These are phyloP conservation scores for Semaprochilodus insignis DNA, from an alignment of 2,797 vertebrate genomes.

Conservation along the genomic window DNA sequence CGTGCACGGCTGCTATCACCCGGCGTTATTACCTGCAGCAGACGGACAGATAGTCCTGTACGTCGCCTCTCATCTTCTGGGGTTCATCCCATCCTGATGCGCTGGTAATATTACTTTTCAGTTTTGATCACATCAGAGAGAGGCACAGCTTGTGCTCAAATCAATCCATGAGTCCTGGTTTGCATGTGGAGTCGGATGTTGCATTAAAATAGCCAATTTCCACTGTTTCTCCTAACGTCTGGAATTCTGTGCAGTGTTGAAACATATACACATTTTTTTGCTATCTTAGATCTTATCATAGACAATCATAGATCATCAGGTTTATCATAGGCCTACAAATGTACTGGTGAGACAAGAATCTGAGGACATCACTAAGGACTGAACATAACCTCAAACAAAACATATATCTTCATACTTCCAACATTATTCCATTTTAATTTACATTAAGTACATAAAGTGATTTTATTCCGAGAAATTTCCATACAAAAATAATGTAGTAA, in stretches of 20 bases:
- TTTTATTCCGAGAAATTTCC: no score
- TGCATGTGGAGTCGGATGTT: slow-evolving; percentile 62
- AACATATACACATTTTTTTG: not conserved
- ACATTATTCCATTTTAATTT: no score
- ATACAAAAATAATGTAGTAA: not conserved
- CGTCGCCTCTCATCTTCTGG: slow-evolving; percentile 74
- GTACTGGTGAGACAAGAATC: no score
- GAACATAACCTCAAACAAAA: no score
- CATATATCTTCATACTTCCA: no score
- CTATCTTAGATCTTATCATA: not conserved
- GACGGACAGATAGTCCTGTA: slow-evolving; percentile 61
- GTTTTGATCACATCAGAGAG: slow-evolving; percentile 71
- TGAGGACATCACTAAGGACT: no score
- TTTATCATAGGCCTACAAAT: not conserved
- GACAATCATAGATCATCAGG: no score
- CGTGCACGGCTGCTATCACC: slow-evolving; percentile 67
- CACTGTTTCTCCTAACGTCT: not conserved
- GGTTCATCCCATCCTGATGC: slow-evolving; percentile 69
- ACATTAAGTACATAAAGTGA: no score
- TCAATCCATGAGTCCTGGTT: slow-evolving; percentile 68
- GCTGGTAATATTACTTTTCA: slow-evolving; percentile 78
- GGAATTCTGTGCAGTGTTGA: not conserved
- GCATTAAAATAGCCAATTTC: slow-evolving; percentile 33
- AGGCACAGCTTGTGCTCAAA: slow-evolving; percentile 58
- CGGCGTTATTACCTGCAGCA: slow-evolving; percentile 69